Conservation (phyloP, 2,113 vertebrate species). For the Uropsilus gracilis region DNA sequence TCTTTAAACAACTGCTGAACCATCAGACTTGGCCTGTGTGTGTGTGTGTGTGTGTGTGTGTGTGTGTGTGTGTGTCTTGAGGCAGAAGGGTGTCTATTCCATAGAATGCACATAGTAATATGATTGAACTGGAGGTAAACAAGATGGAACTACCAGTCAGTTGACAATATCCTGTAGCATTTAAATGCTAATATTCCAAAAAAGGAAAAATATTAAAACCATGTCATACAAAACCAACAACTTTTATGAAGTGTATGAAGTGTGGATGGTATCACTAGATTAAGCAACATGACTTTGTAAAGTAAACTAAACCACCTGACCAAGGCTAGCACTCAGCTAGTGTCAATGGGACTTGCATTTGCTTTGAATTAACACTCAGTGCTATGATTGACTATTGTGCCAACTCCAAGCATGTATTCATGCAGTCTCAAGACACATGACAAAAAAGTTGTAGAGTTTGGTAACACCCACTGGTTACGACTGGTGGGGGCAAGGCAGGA, state of each 20-base stretch:
- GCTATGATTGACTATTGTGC: constrained; percentile 70
- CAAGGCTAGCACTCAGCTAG: constrained; percentile 50
- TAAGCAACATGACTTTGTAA: constrained; percentile 70
- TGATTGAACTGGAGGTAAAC: constrained; percentile 60
- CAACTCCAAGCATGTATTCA: constrained; percentile 15
- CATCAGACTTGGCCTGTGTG: constrained; percentile 41
- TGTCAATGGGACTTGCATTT: constrained; percentile 30
- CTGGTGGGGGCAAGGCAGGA: neutral
- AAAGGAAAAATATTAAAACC: constrained; percentile 62
- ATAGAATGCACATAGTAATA: constrained; percentile 64
- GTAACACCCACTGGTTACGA: neutral
- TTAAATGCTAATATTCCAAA: constrained; percentile 50
- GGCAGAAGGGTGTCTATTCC: constrained; percentile 24
- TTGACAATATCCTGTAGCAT: constrained; percentile 57
- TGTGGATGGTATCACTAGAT: constrained; percentile 78
- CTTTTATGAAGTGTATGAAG: constrained; percentile 74
- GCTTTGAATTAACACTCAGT: constrained; percentile 53
- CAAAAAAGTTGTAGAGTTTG: constrained; percentile 42
- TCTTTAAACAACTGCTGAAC: constrained; percentile 43
- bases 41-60: neutral
- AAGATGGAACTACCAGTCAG: constrained; percentile 44
- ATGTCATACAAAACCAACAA: constrained; percentile 50
- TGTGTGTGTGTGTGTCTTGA: too few species aligned
- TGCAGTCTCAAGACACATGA: constrained; percentile 52
- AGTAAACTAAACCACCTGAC: constrained; percentile 83